These are phyloP conservation scores for Lutjanus argentimaculatus DNA, from an alignment of 2,797 vertebrate species.

Conservation along the genomic window DNA sequence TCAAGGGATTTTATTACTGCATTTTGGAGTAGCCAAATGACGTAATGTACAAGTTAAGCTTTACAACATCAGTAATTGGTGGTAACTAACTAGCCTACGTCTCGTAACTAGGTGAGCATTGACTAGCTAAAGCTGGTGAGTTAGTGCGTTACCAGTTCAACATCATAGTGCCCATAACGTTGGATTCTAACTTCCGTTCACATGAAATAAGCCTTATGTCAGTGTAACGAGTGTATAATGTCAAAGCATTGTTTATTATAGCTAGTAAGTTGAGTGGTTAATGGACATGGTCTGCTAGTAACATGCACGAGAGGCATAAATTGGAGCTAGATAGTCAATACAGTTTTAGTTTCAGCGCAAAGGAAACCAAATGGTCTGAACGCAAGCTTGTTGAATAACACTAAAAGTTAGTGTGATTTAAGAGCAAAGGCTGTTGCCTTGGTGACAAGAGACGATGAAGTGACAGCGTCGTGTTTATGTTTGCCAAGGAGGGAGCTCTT, in stretches of 20 bases:
- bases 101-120: not conserved
- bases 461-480: too few species aligned
- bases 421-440: not conserved
- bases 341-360: not conserved
- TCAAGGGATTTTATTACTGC: not conserved
- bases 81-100: not conserved
- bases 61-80: not conserved
- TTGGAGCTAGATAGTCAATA: too few species aligned
- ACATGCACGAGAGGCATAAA: too few species aligned
- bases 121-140: not conserved
- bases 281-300: too few species aligned
- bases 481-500: too few species aligned
- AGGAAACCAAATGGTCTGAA: not conserved
- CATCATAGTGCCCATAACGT: too few species aligned
- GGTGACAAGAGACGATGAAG: not conserved
- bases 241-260: too few species aligned
- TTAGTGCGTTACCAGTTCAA: not conserved
- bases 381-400: not conserved
- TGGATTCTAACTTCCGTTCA: not conserved
- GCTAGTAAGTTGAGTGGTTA: too few species aligned
- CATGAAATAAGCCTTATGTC: not conserved
- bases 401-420: not conserved
- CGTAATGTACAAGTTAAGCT: not conserved
- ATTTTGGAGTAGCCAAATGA: rapidly evolving
- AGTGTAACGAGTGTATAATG: not conserved